Base-by-base conservation (phyloP, 2,888 invertebrate genomes). In the Drosophila seclusa region DNA sequence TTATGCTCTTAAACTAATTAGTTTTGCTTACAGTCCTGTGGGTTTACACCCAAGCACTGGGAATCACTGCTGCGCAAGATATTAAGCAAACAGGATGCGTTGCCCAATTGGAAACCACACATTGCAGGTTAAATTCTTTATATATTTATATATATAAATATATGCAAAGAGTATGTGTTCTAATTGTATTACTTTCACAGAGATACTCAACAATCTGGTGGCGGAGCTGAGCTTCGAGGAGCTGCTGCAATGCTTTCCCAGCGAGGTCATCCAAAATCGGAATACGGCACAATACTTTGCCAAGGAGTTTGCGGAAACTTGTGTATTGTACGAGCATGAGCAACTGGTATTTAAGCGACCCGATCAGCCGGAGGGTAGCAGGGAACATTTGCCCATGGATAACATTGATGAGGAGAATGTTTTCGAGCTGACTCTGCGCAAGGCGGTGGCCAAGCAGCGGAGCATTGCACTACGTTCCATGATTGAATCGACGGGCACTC, bases 381-480 rank as follows among this genome's bases (percentile, higher is more conserved):
- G 91, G 27, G 81, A 89, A 24, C 91, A 92, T 55, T 69, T 91
- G 61, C 91, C 92, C 4, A 92, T 92, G 91, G 93, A 93, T 50
- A 92, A 92, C 72, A 91, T 93, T 36, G 92, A 93, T 67, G 93
- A 93, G 69, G 88, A 87, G 21, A 93, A 93, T 83, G 91, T 93
- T 0, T 93, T 93, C 57, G 92, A 93, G 72, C 55, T 93, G 11
- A 92, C 92, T 4, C 73, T 93, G 52, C 91, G 93, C 5, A 92
- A 92, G 71, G 93, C 93, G 52, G 95, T 94, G 64, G 94, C 95
- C 71, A 94, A 94, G 42, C 94, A 94, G 85, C 95, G 95, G 66
- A 95, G 95, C 29, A 94, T 95, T 83, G 95, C 95, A 71, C 93
- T 95, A 60, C 94, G 94, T 73, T 94, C 94, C 49, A 94, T 95